Base-by-base conservation (phyloP, 2,888 invertebrate genomes). In the Drosophila macrothrix region DNA sequence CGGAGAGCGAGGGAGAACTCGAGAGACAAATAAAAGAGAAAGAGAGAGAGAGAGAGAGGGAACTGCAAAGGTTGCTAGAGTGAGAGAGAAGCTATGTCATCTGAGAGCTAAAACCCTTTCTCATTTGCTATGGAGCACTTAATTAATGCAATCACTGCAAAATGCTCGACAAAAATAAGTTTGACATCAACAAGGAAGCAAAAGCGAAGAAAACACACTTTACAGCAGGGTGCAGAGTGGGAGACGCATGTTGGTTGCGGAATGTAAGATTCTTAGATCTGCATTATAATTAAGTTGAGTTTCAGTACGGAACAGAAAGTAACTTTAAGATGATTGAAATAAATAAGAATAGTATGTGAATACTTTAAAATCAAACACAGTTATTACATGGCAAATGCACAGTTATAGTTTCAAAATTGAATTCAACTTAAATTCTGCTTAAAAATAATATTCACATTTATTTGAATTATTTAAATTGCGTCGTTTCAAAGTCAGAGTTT, bases 131-230 rank as follows among this genome's bases (percentile, higher is more conserved):
- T 46, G 64, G 43, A 79, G 64, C 65, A 68, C 77, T 83, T 86
- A 86, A 83, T 83, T 86, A 83, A 85, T 74, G 80, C 76, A 83
- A 84, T 83, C 83, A 82, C 65, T 79, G 73, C 60, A 71, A 78
- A 80, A 70, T 69, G 73, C 63, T 78, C 74, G 81, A 75, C 82
- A 84, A 82, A 78, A 82, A 62, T 61, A 75, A 78, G 76, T 65
- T 63, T 68, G 72, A 28, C 46, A 78, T 43, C 61, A 77, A 63
- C 60, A 61, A 58, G 61, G 60, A 41, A 67, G 65, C 37, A 37
- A 46, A 31, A 25, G 43, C 37, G 19, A 71, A 43, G 28, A 56
- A 19, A 41, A 28, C 39, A 49, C 19, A 29, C 7, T 28, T 14
- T 14, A 28, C 3, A 25, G n/a, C 22, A 22, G 19, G 25, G 1